Conservation (phyloP, 1,140 invertebrate genomes). For the Neoseiulus cucumeris region DNA sequence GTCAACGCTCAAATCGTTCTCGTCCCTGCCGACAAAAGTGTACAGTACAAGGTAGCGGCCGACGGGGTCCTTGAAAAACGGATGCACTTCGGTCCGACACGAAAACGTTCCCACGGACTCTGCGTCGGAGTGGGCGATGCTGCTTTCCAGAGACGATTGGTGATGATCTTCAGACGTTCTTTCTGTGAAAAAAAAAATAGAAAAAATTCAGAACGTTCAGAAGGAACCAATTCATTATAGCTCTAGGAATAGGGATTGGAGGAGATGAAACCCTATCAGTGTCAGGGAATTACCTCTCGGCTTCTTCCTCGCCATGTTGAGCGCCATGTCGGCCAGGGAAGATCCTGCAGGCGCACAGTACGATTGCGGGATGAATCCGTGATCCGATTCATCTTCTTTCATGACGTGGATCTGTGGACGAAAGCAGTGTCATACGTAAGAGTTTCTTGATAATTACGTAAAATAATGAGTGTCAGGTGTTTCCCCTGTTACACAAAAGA, state of each 20-base stretch:
- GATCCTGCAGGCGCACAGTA: constrained; percentile 69
- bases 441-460: too few relatives aligned
- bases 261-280: too few relatives aligned
- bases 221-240: too few relatives aligned
- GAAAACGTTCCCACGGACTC: constrained; percentile 22
- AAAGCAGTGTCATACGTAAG: too few relatives aligned
- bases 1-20: constrained; percentile 82
- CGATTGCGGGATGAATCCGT: constrained; percentile 83
- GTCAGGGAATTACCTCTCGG: constrained; percentile 37
- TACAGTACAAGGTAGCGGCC: constrained; percentile 84
- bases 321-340: constrained; percentile 47
- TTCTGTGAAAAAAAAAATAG: constrained; percentile 28
- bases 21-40: constrained; percentile 72
- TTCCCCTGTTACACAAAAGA: too few relatives aligned
- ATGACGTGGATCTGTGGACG: background rate
- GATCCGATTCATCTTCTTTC: constrained; percentile 24
- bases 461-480: too few relatives aligned
- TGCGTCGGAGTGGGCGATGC: constrained; percentile 8
- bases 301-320: constrained; percentile 54
- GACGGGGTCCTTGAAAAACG: constrained; percentile 74
- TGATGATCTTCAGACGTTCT: constrained; percentile 24
- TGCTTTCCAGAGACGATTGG: constrained; percentile 15
- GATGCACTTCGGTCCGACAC: constrained; percentile 48
- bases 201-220: background rate
- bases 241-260: too few relatives aligned